A percentile compares a stretch with the other conserved stretches of the same genome.
phyloP scores from a whole-genome alignment of 2,888 invertebrate species.

The Strigamia transsilvanica region DNA sequence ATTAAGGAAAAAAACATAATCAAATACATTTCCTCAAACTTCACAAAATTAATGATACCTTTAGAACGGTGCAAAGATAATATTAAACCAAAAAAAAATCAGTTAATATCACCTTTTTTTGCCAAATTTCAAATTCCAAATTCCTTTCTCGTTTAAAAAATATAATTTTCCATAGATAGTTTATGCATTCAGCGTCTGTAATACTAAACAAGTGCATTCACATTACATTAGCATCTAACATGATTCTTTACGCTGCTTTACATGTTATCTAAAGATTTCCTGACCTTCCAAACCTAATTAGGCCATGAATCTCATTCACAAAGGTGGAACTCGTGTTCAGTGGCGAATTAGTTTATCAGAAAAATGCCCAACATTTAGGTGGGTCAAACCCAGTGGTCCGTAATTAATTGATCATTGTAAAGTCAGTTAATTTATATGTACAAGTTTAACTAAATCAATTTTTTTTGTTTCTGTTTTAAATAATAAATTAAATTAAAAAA shows the following conservation, averaged over 20 bases:
- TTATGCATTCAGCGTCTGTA: background rate
- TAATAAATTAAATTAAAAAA: too few relatives aligned
- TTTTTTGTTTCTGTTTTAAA: too few relatives aligned
- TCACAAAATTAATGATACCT: background rate
- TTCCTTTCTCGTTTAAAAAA: background rate
- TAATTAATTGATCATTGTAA: background rate
- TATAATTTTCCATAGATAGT: background rate
- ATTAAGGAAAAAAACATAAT: background rate
- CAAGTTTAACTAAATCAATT: too few relatives aligned
- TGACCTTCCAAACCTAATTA: constrained; percentile 7
- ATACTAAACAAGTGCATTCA: constrained; percentile 10
- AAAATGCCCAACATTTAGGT: background rate
- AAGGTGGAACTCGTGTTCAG: background rate
- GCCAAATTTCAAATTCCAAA: background rate
- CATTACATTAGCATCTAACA: background rate
- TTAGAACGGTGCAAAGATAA: background rate
- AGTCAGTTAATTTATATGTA: too few relatives aligned
- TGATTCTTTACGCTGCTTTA: background rate
- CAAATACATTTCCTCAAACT: background rate
- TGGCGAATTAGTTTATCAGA: background rate
- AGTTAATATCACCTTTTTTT: background rate
- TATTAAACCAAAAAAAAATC: background rate
- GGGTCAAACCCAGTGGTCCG: background rate
- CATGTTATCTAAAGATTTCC: background rate
- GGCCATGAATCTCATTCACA: constrained; percentile 21